Percentiles rank a stretch among this genome's conserved stretches.
Conservation (phyloP, 2,113 vertebrate species). For the Campylomormyrus tamandua region DNA sequence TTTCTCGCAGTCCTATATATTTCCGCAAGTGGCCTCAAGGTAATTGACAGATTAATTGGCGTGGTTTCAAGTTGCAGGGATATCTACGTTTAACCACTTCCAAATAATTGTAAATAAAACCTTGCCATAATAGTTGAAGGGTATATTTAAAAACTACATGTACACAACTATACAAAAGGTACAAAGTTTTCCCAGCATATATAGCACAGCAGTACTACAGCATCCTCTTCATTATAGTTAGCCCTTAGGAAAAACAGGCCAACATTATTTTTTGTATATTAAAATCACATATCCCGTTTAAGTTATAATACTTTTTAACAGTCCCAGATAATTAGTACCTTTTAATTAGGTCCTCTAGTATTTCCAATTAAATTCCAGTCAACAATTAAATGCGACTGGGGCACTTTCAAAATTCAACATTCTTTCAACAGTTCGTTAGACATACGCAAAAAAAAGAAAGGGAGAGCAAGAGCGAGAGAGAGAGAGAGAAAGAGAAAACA, state of each 20-base stretch:
- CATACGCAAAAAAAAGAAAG: conserved; percentile 56
- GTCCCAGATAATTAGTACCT: conserved; percentile 54
- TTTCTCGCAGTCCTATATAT: background rate
- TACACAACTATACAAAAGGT: background rate
- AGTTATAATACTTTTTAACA: conserved; percentile 11
- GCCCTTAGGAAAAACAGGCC: background rate
- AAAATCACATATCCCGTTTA: background rate
- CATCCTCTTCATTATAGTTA: background rate
- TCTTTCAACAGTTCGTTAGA: conserved; percentile 77
- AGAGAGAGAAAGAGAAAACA: conserved; percentile 46
- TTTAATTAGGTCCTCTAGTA: conserved; percentile 62
- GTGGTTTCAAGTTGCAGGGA: background rate
- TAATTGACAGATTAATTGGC: background rate
- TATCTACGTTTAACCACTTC: background rate
- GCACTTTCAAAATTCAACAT: conserved; percentile 73
- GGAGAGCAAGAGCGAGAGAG: conserved; percentile 40
- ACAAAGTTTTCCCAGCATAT: background rate
- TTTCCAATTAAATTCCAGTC: conserved; percentile 78
- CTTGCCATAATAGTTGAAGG: background rate
- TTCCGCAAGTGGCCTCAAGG: background rate
- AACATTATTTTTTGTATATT: background rate
- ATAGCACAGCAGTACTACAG: background rate
- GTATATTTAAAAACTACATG: background rate
- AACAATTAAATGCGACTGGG: conserved; percentile 78
- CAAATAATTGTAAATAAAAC: conserved; percentile 6